Evolutionary conservation across 2,113 vertebrate species (phyloP), one percentile per base, ranked within the genome.

Genomic region (Coptodon bakossiorum): DNA sequence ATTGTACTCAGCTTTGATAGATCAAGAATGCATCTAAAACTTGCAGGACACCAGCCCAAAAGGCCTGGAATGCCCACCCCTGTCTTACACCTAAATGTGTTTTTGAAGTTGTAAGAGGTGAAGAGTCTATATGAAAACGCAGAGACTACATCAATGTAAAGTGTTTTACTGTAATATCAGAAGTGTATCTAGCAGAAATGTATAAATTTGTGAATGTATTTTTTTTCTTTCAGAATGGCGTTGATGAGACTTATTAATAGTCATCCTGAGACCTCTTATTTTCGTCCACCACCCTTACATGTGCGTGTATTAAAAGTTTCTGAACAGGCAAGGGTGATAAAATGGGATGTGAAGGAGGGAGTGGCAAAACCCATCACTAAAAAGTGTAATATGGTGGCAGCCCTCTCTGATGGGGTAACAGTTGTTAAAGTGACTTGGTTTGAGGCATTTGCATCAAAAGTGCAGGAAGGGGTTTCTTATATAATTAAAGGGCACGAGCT

Each of bases 221-320:
- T 8, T 16, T 53, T 29, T 29, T 3, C 0, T 29, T 59, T 59
- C 56, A 59, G 27, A 59, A 59, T 29, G 56, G 1, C 4, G 0
- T 59, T 29, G 24, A 9, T 57, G 24, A 0, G 3, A 9, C 56
- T 29, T 1, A 5, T 29, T 0, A 57, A 29, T 29, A 16, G 7
- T 57, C 13, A 4, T 57, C 56, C 56, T 16, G 13, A 57, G 24
- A 29, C 56, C 4, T 24, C 56, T 57, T 8, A 57, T 57, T 57
- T 57, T 3, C 1, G 1, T 27, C 54, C 54, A 57, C 22, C 54
- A 27, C 22, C 54, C 6, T 57, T 8, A 57, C 54, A 27, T 57
- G 12, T 56, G 12, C 2, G 0, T 2, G 22, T 57, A 22, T 57
- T 57, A 57, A 57, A 57, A 8, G 3, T 14, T 8, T 57, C 6